These are phyloP conservation scores for Pelobates fuscus DNA, from an alignment of 2,113 vertebrate species.

Conservation along the genomic window DNA sequence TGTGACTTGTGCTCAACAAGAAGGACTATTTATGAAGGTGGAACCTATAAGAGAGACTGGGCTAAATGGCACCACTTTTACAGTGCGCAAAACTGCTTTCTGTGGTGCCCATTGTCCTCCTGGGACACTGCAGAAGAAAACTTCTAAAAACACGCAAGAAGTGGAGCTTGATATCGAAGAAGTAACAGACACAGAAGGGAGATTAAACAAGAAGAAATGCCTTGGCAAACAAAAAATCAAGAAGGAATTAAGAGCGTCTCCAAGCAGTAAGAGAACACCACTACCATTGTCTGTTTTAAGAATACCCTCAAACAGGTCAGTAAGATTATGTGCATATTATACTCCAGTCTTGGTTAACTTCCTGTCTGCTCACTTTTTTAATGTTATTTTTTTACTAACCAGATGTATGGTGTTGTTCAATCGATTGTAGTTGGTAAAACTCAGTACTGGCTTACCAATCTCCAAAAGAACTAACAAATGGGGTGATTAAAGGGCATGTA, in stretches of 20 bases:
- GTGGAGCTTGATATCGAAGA: conserved; percentile 69
- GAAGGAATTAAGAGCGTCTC: conserved; percentile 68
- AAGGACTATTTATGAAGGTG: conserved; percentile 97
- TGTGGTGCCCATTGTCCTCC: conserved; percentile 88
- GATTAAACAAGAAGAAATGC: conserved; percentile 65
- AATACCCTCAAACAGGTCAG: conserved; percentile 90
- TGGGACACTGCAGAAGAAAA: conserved; percentile 56
- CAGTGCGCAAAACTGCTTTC: conserved; percentile 94
- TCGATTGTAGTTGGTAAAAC: too few relatives aligned
- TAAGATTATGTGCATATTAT: neutral
- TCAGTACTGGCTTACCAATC: too few relatives aligned
- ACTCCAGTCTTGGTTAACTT: too few relatives aligned
- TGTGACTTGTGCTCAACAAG: conserved; percentile 92
- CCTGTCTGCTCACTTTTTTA: too few relatives aligned
- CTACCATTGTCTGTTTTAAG: conserved; percentile 76
- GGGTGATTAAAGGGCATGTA: too few relatives aligned
- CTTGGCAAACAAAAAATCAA: conserved; percentile 82
- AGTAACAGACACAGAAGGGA: conserved; percentile 54
- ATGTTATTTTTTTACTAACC: too few relatives aligned
- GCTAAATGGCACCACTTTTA: conserved; percentile 89
- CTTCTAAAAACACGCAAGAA: conserved; percentile 62
- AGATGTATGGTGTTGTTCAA: too few relatives aligned
- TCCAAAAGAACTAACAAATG: too few relatives aligned
- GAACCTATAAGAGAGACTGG: conserved; percentile 93
- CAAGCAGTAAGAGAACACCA: conserved; percentile 57